Base-by-base conservation (phyloP, 2,888 invertebrate species). In the Dorcus hopei region DNA sequence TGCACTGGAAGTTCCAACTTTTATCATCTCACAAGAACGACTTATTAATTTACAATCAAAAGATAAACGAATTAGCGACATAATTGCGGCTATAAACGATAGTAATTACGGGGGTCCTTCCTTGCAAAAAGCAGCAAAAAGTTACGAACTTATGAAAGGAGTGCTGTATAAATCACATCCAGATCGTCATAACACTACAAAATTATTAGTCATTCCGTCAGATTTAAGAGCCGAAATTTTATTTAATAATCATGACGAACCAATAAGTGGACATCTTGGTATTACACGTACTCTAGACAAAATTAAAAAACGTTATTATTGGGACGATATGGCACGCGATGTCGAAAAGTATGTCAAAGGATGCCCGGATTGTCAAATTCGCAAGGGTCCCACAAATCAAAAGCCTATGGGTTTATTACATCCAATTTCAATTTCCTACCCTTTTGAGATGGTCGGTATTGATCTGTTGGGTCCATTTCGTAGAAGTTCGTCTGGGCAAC, bases 321-420 rank as follows among this genome's bases (percentile, higher is more conserved):
- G 68, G 65, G 50, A 57, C 2, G 61, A 49, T 19, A 11, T 53
- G 39, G 48, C n/a, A 26, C 47, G 16, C 9, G 54, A 53, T 19
- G 49, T 45, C 8, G 23, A 45, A 53, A 33, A 38, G 14, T 38
- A 38, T 23, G 55, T 68, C 9, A 52, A 63, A 58, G 61, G 58
- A 54, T 67, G 65, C 52, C 26, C 51, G 2, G 63, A 62, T 43
- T 69, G 67, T 47, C 64, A 68, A 62, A 62, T 65, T 1, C 45
- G 67, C 38, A 60, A 65, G 61, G 47, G 47, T 47, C 16, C 47
- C 9, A 47, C 11, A 9, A 47, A 47, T 14, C 47, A 47, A 14
- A 64, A 63, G 57, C 65, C 65, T n/a, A 42, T 54, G 9, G 63
- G 61, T 3, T 38, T 51, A 14, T 39, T 61, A n/a, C 51, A 59